Percentiles rank a stretch among this genome's conserved stretches.
These are phyloP conservation scores for Hiodon alosoides DNA, from an alignment of 2,113 vertebrate genomes.

Conservation along the genomic window DNA sequence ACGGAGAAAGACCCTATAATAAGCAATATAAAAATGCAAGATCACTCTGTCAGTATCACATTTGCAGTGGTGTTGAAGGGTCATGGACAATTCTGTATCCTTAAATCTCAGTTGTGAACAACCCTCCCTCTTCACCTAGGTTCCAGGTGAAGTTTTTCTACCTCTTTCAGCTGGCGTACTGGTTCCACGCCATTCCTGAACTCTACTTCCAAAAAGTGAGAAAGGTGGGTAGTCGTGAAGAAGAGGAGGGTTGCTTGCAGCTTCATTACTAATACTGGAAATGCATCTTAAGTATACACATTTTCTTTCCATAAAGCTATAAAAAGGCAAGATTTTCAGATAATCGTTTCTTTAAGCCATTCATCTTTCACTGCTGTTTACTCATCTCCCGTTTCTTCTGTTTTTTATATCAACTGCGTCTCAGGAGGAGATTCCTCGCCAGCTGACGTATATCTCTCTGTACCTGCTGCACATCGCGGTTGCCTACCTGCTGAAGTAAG, in stretches of 20 bases:
- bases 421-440: conserved; percentile 90
- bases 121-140: conserved; percentile 49
- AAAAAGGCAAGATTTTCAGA: no score
- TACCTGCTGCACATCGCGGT: conserved; percentile 86
- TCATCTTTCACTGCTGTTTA: no score
- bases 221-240: conserved; percentile 72
- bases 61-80: no score
- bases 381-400: no score
- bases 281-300: no score
- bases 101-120: not conserved
- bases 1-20: no score
- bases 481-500: conserved; percentile 94
- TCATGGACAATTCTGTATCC: no score
- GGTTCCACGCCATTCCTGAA: conserved; percentile 91
- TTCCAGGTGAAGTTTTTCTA: conserved; percentile 99
- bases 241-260: conserved; percentile 7
- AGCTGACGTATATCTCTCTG: conserved; percentile 82
- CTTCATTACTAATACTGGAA: no score
- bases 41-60: no score
- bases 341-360: no score
- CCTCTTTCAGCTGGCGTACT: conserved; percentile 92
- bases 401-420: conserved; percentile 13
- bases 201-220: conserved; percentile 98
- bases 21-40: no score
- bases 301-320: no score